phyloP scores from a whole-genome alignment of 2,113 vertebrate species.

The Beaufortia kweichowensis region DNA sequence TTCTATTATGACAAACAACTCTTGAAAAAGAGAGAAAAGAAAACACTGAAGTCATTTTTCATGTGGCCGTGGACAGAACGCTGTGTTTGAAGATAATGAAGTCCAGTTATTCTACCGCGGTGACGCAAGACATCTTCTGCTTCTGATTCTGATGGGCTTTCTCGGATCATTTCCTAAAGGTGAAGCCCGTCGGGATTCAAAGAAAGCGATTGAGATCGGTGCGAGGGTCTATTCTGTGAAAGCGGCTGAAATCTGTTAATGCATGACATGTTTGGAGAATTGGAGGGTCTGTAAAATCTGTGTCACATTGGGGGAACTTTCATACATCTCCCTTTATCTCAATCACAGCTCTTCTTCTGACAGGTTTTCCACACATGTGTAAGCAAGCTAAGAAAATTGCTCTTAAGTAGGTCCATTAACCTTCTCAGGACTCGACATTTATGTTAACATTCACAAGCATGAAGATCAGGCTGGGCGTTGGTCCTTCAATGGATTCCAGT shows the following conservation, averaged over 20 bases:
- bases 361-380: neutral
- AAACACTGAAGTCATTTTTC: neutral
- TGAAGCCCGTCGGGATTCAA: slow-evolving; percentile 23
- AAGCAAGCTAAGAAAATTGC: neutral
- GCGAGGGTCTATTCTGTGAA: neutral
- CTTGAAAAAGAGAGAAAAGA: neutral
- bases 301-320: neutral
- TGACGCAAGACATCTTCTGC: slow-evolving; percentile 5
- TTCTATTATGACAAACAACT: slow-evolving; percentile 4
- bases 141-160: neutral
- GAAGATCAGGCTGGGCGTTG: slow-evolving; percentile 2
- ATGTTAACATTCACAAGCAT: neutral
- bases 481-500: slow-evolving; percentile 38
- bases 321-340: neutral
- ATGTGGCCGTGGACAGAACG: neutral
- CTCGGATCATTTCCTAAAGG: slow-evolving; percentile 4
- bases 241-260: slow-evolving; percentile 32
- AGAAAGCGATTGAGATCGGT: neutral
- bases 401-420: slow-evolving; percentile 12
- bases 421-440: slow-evolving; percentile 10
- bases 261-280: neutral
- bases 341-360: neutral
- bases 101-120: neutral
- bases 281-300: neutral
- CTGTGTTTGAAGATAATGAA: slow-evolving; percentile 21